phyloP scores from a whole-genome alignment of 1,140 invertebrate species.

The Neoseiulus cucumeris region DNA sequence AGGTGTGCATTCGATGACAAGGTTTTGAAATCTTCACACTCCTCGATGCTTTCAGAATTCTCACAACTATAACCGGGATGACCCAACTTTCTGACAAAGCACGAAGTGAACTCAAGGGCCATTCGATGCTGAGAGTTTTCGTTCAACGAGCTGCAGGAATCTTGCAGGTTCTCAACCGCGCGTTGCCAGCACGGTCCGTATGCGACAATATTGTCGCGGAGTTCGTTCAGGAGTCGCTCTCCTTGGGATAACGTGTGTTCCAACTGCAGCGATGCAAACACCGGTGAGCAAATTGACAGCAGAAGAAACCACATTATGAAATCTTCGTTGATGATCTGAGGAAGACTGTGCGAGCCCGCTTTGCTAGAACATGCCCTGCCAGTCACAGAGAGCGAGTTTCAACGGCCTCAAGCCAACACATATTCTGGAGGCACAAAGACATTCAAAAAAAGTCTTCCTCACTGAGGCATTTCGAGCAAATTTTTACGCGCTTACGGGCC shows the following conservation, averaged over 20 bases:
- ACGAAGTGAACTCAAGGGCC: neutral
- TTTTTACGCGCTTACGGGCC: no score
- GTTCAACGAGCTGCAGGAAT: neutral
- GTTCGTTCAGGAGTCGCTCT: neutral
- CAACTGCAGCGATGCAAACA: no score
- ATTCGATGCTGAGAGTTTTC: neutral
- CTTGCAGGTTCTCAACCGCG: neutral
- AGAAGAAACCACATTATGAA: no score
- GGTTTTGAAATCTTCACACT: neutral
- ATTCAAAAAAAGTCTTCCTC: no score
- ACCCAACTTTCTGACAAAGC: neutral
- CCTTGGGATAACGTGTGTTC: neutral
- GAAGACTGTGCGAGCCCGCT: no score
- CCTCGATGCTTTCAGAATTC: neutral
- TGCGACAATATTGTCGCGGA: neutral
- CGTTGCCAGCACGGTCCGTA: constrained; percentile 2
- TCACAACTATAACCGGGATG: neutral
- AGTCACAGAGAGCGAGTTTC: no score
- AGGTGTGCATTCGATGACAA: neutral
- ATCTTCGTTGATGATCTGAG: no score
- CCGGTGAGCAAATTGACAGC: no score
- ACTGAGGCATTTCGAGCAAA: no score
- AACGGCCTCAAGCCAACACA: no score
- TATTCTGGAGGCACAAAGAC: no score
- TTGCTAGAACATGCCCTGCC: no score